Evolutionary conservation across 2,888 invertebrate species (phyloP), one percentile per base, ranked within the genome.

Genomic region (Incurvaria masculella): DNA sequence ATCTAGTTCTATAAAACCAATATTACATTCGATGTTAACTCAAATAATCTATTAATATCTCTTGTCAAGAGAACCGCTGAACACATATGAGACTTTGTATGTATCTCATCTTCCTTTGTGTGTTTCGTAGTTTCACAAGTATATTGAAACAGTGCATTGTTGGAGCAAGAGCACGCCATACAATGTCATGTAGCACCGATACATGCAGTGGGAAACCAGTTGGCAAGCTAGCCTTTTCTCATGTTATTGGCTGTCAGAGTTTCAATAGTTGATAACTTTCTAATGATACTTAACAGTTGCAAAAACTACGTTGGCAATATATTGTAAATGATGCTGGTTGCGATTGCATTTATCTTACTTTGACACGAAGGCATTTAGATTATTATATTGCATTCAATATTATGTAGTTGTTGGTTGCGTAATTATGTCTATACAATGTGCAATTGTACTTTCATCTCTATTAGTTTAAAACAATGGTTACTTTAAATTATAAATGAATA

Each of bases 381-480:
- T 14, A 33, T 33, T 33, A 33, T 33, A n/a, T 14, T 33, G 33
- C 33, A 33, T 33, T 33, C 23, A n/a, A n/a, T n/a, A n/a, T n/a
- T n/a, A n/a, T 33, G 33, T 33, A 33, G 14, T 11, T 33, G 21
- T 17, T 18, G 14, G 21, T 20, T 19, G n/a, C 26, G 21, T 38
- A 14, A 23, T 38, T 33, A 14, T 45, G 17, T 33, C n/a, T n/a
- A 45, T 21, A 16, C 21, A 38, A 33, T 14, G 45, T 20, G 33
- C 45, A 2, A 33, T 45, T 39, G 4, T 19, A 21, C 38, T 21
- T 45, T 38, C n/a, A 33, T 45, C 39, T 21, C 21, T 19, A 33
- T 41, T 41, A 41, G 17, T 14, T 18, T 20, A 18, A 46, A 46
- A 46, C 39, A 33, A n/a, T n/a, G n/a, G n/a, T n/a, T n/a, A n/a